These are phyloP conservation scores for Acronicta psi DNA, from an alignment of 2,888 invertebrate genomes.

Conservation along the genomic window DNA sequence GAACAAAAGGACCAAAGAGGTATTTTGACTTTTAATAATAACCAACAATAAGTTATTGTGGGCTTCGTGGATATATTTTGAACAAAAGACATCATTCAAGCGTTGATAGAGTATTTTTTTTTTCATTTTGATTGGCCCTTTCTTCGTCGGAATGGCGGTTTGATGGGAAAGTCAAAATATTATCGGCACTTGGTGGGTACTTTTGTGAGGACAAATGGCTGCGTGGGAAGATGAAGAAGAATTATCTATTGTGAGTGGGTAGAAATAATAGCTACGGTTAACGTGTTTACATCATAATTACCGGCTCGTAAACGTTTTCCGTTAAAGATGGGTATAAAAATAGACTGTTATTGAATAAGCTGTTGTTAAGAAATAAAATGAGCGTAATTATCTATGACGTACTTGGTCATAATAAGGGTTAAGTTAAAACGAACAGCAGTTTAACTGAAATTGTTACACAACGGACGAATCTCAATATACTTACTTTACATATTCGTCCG, in stretches of 20 bases:
- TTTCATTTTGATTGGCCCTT: constrained; percentile 27
- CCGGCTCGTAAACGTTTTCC: not conserved
- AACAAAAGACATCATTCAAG: constrained; percentile 31
- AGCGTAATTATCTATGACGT: not conserved
- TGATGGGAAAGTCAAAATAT: constrained; percentile 34
- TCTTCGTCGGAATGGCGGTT: constrained; percentile 22
- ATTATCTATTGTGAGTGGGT: not conserved
- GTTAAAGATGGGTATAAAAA: not conserved
- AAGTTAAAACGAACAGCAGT: no score
- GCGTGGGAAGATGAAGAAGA: not conserved
- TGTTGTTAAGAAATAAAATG: not conserved
- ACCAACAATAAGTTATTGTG: constrained; percentile 31
- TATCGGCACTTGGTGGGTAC: constrained; percentile 14
- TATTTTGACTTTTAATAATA: constrained; percentile 46
- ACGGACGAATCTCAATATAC: no score
- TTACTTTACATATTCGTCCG: no score
- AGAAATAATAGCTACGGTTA: not conserved
- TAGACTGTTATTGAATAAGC: not conserved
- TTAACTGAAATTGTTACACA: no score
- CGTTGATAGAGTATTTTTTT: constrained; percentile 19
- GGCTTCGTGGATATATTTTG: constrained; percentile 20
- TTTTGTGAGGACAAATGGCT: not conserved
- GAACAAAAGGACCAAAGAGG: constrained; percentile 35
- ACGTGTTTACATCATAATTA: not conserved
- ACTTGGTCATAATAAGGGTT: no score